phyloP scores from a whole-genome alignment of 2,888 invertebrate genomes.

The Teleiodes luculella region DNA sequence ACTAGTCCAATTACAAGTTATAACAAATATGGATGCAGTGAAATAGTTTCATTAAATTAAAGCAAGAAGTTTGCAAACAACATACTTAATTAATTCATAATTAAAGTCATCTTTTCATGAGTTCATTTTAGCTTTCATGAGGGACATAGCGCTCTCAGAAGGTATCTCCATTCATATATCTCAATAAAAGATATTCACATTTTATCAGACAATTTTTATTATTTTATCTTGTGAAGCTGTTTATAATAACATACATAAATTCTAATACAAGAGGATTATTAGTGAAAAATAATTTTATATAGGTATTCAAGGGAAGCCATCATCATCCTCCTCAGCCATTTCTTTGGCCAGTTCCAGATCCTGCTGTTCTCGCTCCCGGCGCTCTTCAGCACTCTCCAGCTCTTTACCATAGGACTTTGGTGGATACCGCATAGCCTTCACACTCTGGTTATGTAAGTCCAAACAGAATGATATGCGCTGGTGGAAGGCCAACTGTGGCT shows the following conservation, averaged over 20 bases:
- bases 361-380: conserved; percentile 97
- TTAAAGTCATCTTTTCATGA: too few species aligned
- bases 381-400: conserved; percentile 97
- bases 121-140: too few species aligned
- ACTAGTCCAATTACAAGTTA: too few species aligned
- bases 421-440: conserved; percentile 99
- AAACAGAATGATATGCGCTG: conserved; percentile 98
- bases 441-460: conserved; percentile 98
- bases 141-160: too few species aligned
- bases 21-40: too few species aligned
- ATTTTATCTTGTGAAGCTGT: neutral
- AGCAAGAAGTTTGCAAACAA: too few species aligned
- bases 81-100: too few species aligned
- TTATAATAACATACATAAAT: neutral
- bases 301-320: conserved; percentile 81
- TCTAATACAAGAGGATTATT: conserved; percentile 2
- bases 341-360: conserved; percentile 99
- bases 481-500: conserved; percentile 97
- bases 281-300: neutral
- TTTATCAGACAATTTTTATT: neutral
- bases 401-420: conserved; percentile 99
- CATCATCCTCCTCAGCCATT: conserved; percentile 99
- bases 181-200: too few species aligned
- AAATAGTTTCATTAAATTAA: too few species aligned
- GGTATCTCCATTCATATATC: too few species aligned